Evolutionary conservation across 2,113 vertebrate genomes (phyloP).

Genomic region (Bucco capensis): DNA sequence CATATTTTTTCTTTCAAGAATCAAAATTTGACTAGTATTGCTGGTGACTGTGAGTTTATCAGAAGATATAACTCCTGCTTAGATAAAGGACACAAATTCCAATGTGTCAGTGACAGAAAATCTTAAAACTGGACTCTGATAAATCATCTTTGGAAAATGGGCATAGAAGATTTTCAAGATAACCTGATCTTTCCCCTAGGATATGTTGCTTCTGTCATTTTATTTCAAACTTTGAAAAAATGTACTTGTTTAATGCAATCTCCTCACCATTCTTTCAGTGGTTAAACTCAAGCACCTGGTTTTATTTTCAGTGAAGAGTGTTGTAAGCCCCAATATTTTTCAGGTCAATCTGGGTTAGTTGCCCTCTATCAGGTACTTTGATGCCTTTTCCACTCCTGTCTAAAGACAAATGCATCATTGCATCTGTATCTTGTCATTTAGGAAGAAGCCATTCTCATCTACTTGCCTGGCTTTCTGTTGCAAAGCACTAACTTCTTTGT

Average conservation of each 20-base stretch:
- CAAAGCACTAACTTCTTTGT: background rate
- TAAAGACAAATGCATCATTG: background rate
- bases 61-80: background rate
- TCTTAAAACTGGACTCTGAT: background rate
- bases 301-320: background rate
- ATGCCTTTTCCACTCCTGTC: background rate
- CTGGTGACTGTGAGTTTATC: background rate
- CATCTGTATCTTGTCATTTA: background rate
- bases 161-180: background rate
- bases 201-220: background rate
- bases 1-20: background rate
- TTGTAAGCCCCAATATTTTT: background rate
- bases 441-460: background rate
- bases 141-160: background rate
- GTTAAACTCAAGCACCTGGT: background rate
- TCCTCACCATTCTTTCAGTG: background rate
- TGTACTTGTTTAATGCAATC: background rate
- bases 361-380: background rate
- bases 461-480: background rate
- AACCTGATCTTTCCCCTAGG: background rate
- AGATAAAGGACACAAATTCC: background rate
- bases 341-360: background rate
- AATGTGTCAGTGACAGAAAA: background rate
- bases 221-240: background rate
- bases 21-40: background rate